These are phyloP conservation scores for Drosophila siamana DNA, from an alignment of 2,888 invertebrate species.

Conservation along the genomic window DNA sequence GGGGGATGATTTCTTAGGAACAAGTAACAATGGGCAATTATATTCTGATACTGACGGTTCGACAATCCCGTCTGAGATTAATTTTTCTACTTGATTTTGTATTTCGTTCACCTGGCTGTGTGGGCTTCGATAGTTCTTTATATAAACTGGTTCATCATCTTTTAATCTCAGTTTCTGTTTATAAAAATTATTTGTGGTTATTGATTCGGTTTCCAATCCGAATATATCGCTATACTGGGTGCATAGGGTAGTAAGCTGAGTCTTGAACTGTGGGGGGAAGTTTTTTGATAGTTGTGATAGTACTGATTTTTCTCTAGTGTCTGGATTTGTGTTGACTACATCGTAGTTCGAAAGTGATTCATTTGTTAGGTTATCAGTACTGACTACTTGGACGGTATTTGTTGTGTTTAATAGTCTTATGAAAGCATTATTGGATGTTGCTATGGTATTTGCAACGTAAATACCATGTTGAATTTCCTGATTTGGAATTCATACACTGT, in stretches of 20 bases:
- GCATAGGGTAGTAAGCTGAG: not conserved
- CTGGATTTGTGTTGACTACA: no score
- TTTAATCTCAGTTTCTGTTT: not conserved
- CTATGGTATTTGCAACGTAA: not conserved
- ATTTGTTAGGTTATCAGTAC: no score
- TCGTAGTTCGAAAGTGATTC: no score
- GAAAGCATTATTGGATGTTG: not conserved
- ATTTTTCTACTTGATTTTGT: not conserved
- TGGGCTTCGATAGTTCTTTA: not conserved
- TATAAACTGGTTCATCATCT: not conserved
- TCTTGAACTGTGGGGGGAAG: not conserved
- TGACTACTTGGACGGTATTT: no score
- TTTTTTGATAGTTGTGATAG: not conserved
- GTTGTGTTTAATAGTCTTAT: not conserved
- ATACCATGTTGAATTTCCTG: slow-evolving; percentile 6
- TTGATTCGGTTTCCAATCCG: not conserved
- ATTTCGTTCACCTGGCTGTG: slow-evolving; percentile 5
- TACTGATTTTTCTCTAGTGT: not conserved
- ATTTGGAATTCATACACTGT: not conserved
- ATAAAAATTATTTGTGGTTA: not conserved
- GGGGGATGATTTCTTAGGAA: not conserved
- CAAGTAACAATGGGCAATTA: not conserved
- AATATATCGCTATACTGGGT: not conserved
- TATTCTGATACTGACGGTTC: not conserved
- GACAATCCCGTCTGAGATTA: not conserved